phyloP scores from a whole-genome alignment of 2,888 invertebrate species.

The Drosophila falleni region DNA sequence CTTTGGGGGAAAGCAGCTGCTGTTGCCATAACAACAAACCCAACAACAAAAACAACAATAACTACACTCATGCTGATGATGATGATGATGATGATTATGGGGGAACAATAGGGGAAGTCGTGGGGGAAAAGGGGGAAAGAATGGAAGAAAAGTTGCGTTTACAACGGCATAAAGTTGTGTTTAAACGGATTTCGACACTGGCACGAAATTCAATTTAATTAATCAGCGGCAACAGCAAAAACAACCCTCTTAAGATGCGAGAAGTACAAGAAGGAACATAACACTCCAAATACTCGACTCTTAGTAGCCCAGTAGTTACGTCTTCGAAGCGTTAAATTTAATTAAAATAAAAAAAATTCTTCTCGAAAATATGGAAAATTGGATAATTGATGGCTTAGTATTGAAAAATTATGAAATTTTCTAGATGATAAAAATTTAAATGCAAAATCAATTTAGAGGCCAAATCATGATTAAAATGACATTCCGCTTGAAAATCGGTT shows the following conservation, averaged over 20 bases:
- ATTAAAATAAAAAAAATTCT: no score
- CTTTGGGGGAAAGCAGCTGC: slow-evolving; percentile 32
- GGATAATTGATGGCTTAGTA: no score
- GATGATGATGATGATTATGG: slow-evolving; percentile 39
- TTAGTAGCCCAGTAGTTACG: neutral
- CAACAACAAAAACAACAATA: slow-evolving; percentile 20
- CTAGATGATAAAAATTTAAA: no score
- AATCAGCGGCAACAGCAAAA: slow-evolving; percentile 54
- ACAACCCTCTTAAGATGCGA: slow-evolving; percentile 37
- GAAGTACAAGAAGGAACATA: neutral
- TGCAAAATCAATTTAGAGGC: no score
- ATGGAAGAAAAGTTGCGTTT: slow-evolving; percentile 7
- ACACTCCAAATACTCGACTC: neutral
- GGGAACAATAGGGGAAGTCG: slow-evolving; percentile 2
- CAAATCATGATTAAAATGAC: no score
- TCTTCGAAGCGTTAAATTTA: no score
- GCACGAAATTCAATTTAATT: slow-evolving; percentile 76
- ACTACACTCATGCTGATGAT: slow-evolving; percentile 16
- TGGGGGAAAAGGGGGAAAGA: neutral
- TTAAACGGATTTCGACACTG: slow-evolving; percentile 75
- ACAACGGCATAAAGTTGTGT: slow-evolving; percentile 58
- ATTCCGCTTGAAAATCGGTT: no score
- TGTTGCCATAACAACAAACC: slow-evolving; percentile 48
- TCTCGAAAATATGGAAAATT: no score
- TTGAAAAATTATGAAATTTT: no score